Conservation (phyloP, 2,113 vertebrate species). For the Ginglymostoma cirratum region DNA sequence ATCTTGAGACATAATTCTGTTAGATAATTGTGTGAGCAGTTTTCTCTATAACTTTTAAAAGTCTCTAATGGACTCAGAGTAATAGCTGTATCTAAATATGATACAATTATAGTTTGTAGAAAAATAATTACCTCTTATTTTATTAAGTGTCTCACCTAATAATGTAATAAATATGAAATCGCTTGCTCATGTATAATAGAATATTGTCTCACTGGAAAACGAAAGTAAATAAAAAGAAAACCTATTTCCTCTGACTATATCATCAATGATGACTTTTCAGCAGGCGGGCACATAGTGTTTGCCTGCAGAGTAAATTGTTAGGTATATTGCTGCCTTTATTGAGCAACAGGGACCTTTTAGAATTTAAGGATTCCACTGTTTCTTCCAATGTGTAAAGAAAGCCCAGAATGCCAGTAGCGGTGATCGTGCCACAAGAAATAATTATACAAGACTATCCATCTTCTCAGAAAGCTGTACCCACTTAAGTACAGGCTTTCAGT, state of each 20-base stretch:
- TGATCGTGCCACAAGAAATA: not conserved
- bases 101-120: not conserved
- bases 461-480: not conserved
- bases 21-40: too few species aligned
- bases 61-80: too few species aligned
- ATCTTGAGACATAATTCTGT: too few species aligned
- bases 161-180: not conserved
- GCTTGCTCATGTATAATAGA: not conserved
- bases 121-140: not conserved
- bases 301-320: not conserved
- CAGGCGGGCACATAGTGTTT: not conserved
- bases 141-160: not conserved
- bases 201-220: not conserved
- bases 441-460: not conserved
- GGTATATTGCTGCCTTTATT: not conserved
- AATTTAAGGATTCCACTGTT: not conserved
- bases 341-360: not conserved
- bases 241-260: not conserved
- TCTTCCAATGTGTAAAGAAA: not conserved
- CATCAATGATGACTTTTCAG: not conserved
- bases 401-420: not conserved
- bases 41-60: too few species aligned
- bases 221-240: not conserved
- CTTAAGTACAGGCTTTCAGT: not conserved
- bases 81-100: not conserved